A percentile compares a stretch with the other conserved stretches of the same genome.
These are phyloP conservation scores for Turdus rufiventris DNA, from an alignment of 2,113 vertebrate genomes.

Conservation along the genomic window DNA sequence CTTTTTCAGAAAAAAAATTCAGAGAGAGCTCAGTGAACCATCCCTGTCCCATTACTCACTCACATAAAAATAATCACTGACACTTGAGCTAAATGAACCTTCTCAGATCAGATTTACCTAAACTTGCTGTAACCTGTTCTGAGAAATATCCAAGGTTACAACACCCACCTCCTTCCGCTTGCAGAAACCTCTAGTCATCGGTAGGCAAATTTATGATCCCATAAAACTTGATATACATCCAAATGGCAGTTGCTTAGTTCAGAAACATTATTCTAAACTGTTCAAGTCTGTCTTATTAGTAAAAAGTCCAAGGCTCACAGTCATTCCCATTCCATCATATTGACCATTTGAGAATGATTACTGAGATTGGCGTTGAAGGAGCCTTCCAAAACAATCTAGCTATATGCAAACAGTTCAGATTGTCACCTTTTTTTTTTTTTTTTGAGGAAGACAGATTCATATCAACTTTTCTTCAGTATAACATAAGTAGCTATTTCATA, in stretches of 20 bases:
- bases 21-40: background rate
- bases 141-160: background rate
- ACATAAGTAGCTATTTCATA: background rate
- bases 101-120: background rate
- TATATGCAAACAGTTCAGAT: background rate
- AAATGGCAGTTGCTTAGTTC: background rate
- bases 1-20: background rate
- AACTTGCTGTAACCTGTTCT: background rate
- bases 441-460: background rate
- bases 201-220: background rate
- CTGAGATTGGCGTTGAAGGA: background rate
- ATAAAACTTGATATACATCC: background rate
- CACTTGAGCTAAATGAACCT: background rate
- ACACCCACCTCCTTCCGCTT: background rate
- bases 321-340: background rate
- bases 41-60: background rate
- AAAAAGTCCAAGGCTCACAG: background rate
- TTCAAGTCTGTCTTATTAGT: background rate
- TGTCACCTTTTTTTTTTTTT: background rate
- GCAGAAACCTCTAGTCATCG: background rate
- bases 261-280: background rate
- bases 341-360: background rate
- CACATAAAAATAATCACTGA: background rate
- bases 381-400: background rate
- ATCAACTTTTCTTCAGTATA: background rate